A percentile compares a stretch with the other conserved stretches of the same genome.
These are phyloP conservation scores for Pelobates fuscus DNA, from an alignment of 2,113 vertebrate species.

Conservation along the genomic window DNA sequence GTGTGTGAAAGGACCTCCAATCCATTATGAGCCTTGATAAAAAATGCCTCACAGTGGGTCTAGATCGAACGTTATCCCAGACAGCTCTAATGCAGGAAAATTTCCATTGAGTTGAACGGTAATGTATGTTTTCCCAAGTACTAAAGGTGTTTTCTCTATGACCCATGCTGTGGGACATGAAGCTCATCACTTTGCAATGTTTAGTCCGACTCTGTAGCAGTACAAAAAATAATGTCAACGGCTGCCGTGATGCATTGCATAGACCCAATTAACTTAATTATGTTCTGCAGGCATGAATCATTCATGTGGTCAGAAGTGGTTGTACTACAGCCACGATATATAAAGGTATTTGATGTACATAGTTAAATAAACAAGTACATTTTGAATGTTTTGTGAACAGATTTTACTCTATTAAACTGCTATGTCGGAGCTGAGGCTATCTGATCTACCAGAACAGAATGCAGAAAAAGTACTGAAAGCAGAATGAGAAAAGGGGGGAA, in stretches of 20 bases:
- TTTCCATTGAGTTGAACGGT: not conserved
- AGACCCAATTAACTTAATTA: not conserved
- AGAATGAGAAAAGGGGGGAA: not conserved
- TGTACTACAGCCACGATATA: not conserved
- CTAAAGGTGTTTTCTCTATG: not conserved
- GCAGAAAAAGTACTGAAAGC: not conserved
- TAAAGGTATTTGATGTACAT: not conserved
- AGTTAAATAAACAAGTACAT: conserved; percentile 1
- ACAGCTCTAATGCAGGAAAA: not conserved
- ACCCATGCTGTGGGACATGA: not conserved
- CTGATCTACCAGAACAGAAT: not conserved
- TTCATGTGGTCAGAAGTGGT: not conserved
- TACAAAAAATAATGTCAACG: not conserved
- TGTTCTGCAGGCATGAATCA: conserved; percentile 3
- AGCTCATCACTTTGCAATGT: not conserved
- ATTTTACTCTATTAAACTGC: conserved; percentile 13
- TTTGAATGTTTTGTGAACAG: not conserved
- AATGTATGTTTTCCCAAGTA: not conserved
- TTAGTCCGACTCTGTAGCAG: not conserved
- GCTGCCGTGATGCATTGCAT: not conserved
- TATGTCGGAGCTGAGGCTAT: not conserved
- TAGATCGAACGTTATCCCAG: not conserved
- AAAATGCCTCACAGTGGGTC: not conserved
- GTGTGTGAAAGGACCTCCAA: not conserved
- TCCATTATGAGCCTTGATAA: not conserved